Evolutionary conservation across 1,140 invertebrate genomes (phyloP).

Genomic region (Parasteatoda tepidariorum): DNA sequence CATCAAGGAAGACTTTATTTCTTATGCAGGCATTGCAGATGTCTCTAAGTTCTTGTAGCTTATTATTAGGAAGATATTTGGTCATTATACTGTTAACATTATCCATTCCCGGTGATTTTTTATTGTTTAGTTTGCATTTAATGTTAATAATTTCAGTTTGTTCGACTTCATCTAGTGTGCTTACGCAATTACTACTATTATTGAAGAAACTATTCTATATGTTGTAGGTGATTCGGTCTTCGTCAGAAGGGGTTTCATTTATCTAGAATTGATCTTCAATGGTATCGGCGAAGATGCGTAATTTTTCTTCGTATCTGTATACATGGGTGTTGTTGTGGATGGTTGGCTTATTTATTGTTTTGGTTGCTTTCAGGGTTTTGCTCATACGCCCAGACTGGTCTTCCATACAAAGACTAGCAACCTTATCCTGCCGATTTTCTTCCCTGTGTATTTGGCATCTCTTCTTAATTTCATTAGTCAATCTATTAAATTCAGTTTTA

Average conservation of each 20-base stretch:
- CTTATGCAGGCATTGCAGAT: background rate
- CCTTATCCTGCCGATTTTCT: too few relatives aligned
- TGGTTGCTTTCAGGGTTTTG: background rate
- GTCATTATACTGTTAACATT: background rate
- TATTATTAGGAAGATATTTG: background rate
- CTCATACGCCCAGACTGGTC: background rate
- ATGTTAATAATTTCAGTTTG: background rate
- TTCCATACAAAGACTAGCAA: background rate
- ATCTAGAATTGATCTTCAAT: background rate
- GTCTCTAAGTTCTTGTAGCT: background rate
- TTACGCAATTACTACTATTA: too few relatives aligned
- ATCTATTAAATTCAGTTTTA: too few relatives aligned
- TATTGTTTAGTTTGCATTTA: background rate
- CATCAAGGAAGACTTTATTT: background rate
- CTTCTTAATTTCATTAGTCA: too few relatives aligned
- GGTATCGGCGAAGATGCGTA: background rate
- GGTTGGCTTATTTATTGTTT: background rate
- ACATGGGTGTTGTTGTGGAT: background rate
- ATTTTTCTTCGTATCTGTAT: background rate
- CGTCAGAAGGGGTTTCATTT: background rate
- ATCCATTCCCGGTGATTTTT: background rate
- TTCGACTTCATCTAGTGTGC: background rate
- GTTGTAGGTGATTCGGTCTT: background rate
- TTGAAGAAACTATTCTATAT: background rate
- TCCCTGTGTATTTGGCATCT: too few relatives aligned